Evolutionary conservation across 2,797 vertebrate species (phyloP).

Genomic region (Halcyon badia): DNA sequence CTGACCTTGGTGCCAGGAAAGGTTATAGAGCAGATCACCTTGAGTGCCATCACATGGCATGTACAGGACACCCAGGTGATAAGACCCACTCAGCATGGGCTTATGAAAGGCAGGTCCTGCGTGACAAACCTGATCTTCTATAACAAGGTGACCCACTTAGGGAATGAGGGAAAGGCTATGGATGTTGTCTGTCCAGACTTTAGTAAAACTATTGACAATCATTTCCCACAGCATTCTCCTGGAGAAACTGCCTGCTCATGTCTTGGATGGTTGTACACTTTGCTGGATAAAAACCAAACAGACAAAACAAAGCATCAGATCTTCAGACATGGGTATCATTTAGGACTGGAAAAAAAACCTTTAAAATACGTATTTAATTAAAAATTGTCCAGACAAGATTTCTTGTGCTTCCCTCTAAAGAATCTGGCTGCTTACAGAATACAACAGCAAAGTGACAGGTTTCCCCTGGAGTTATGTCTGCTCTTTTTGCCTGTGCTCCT

Average conservation of each 20-base stretch:
- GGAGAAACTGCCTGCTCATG: neutral
- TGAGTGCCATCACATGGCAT: neutral
- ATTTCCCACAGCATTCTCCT: neutral
- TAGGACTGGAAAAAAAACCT: neutral
- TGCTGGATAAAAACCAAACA: neutral
- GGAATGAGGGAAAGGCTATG: neutral
- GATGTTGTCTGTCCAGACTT: neutral
- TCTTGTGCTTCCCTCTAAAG: neutral
- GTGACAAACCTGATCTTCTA: neutral
- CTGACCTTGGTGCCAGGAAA: neutral
- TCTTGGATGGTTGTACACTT: neutral
- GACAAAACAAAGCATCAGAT: neutral
- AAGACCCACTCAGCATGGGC: neutral
- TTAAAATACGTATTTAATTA: neutral
- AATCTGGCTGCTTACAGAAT: neutral
- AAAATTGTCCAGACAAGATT: slow-evolving; percentile 16
- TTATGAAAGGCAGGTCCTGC: neutral
- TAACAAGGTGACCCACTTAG: neutral
- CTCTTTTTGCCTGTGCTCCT: slow-evolving; percentile 27
- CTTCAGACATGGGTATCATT: neutral
- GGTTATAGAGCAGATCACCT: neutral
- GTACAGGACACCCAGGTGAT: neutral
- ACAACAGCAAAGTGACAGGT: slow-evolving; percentile 20
- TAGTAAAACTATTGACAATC: neutral
- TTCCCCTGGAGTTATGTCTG: slow-evolving; percentile 50